Percentiles rank a stretch among this genome's conserved stretches.
Conservation (phyloP, 2,113 vertebrate species). For the Pseudopodoces humilis region DNA sequence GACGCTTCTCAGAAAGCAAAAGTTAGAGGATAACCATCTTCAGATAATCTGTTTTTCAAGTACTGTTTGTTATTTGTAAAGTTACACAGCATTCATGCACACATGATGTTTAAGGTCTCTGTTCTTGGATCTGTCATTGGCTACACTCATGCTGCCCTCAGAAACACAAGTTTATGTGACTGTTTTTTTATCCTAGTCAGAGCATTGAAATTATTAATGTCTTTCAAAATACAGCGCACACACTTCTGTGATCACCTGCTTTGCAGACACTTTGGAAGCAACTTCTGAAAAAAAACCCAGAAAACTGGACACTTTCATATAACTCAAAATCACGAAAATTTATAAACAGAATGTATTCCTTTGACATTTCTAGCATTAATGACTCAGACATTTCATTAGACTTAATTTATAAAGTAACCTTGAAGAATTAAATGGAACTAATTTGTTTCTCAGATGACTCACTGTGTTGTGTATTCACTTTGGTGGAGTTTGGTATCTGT, state of each 20-base stretch:
- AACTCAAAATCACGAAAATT: not conserved
- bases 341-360: not conserved
- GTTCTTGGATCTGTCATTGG: not conserved
- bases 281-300: not conserved
- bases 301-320: not conserved
- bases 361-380: not conserved
- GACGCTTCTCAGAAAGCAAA: not conserved
- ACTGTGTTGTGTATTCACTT: not conserved
- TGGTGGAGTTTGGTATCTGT: not conserved
- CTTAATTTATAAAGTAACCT: not conserved
- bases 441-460: constrained; percentile 15
- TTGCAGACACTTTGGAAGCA: not conserved
- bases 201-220: not conserved
- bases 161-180: not conserved
- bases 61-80: not conserved
- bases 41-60: not conserved
- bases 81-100: not conserved
- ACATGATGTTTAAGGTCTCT: not conserved
- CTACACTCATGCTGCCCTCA: not conserved
- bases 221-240: not conserved
- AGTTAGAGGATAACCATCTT: not conserved
- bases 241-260: not conserved
- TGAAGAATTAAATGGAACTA: constrained; percentile 22
- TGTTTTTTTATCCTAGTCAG: not conserved
- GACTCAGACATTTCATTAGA: not conserved